These are phyloP conservation scores for Eremophila alpestris DNA, from an alignment of 2,797 vertebrate species.

Conservation along the genomic window DNA sequence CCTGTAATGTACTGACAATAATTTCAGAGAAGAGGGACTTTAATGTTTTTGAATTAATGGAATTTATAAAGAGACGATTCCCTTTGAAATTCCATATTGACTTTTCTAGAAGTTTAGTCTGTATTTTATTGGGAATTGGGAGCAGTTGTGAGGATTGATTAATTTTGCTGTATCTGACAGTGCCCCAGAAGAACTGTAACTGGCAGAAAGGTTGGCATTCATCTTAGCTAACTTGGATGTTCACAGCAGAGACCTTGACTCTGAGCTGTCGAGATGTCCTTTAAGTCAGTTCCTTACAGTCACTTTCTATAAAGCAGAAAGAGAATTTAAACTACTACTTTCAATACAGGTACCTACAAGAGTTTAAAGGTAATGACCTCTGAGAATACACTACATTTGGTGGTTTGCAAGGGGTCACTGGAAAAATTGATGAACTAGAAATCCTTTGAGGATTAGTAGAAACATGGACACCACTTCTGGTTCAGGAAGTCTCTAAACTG, in stretches of 20 bases:
- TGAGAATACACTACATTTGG: not conserved
- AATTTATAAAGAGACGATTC: not conserved
- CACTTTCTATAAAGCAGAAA: not conserved
- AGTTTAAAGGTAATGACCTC: not conserved
- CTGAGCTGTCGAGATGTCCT: not conserved
- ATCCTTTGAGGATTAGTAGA: not conserved
- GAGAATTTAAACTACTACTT: constrained; percentile 11
- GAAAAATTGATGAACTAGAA: not conserved
- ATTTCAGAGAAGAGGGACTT: not conserved
- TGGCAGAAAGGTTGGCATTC: not conserved
- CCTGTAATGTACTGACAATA: not conserved
- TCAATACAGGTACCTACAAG: not conserved
- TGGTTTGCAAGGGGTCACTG: not conserved
- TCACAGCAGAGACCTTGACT: constrained; percentile 1
- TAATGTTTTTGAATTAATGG: constrained; percentile 20
- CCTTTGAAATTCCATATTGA: constrained; percentile 44
- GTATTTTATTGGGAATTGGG: not conserved
- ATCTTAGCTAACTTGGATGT: not conserved
- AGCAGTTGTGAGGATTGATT: constrained; percentile 15
- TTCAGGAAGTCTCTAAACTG: not conserved
- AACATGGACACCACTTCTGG: not conserved
- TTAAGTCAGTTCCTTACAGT: not conserved
- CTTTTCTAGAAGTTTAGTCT: constrained; percentile 16
- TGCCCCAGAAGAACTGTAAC: constrained; percentile 4
- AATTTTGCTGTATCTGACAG: not conserved